Percentiles rank a stretch among this genome's conserved stretches.
Conservation (phyloP, 2,888 invertebrate genomes). For the Diogma glabrata region DNA sequence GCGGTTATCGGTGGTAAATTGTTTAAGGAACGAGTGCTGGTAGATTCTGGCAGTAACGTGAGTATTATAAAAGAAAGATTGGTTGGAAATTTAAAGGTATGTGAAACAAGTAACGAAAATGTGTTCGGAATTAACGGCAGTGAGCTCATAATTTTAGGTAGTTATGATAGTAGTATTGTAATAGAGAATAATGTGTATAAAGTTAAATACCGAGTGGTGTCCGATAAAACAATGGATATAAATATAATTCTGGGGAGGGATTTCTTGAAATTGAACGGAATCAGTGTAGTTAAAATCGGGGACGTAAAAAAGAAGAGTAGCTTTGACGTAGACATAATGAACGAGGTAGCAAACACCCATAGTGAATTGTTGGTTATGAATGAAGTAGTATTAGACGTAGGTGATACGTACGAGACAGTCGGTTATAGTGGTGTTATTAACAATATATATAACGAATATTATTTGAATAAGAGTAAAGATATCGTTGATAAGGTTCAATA, state of each 20-base stretch:
- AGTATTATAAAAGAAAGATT: background rate
- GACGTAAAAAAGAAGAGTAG: background rate
- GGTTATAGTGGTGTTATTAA: background rate
- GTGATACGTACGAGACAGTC: background rate
- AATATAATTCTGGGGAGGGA: background rate
- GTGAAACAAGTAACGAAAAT: background rate
- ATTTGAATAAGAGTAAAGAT: background rate
- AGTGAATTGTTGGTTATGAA: background rate
- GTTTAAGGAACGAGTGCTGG: background rate
- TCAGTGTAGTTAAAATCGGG: background rate
- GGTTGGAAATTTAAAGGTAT: background rate
- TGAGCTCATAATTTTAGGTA: background rate
- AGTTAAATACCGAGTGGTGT: background rate
- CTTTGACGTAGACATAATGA: background rate
- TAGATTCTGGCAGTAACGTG: background rate
- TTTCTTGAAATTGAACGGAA: background rate
- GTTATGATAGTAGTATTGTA: background rate
- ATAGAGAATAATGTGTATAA: background rate
- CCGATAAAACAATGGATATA: background rate
- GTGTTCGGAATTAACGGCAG: background rate
- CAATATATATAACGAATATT: background rate
- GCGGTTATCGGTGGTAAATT: background rate
- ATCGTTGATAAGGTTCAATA: background rate
- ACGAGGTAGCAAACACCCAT: background rate
- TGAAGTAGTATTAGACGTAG: background rate